Base-by-base conservation (phyloP, 2,888 invertebrate genomes). In the Synergus laeviventris region DNA sequence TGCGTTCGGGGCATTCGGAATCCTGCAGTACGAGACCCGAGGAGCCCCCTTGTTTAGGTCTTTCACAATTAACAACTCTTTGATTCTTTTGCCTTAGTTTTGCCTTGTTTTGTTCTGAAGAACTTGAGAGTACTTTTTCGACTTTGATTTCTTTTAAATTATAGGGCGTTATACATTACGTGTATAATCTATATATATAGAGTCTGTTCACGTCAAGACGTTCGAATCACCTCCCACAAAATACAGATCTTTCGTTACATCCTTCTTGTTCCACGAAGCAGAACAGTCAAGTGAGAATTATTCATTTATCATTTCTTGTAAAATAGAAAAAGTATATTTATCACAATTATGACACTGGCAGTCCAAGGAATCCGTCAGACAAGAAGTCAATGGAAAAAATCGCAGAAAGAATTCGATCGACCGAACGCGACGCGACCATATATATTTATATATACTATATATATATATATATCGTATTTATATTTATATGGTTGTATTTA, bases 401-500 rank as follows among this genome's bases (percentile, higher is more conserved):
- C 45, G 56, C 49, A 73, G 82, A 81, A 82, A 81, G 82, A 81
- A 79, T 81, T 86, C 85, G 86, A 86, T 82, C 86, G 86, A 82
- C 85, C 83, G 85, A 85, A 87, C 83, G 83, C 86, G 84, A 83
- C 82, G 84, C 84, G 86, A 87, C 86, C 87, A 88, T 87, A 88
- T 88, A 86, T 85, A 87, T 80, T 64, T 31, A 4, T 31, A 31
- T 31, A 31, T 31, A 77, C n/a, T 78, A 80, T 84, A 83, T 85
- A 81, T 87, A 86, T 86, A 81, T 86, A 81, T 85, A 85, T 85
- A 84, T 84, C 84, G 83, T 88, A 88, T 90, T 87, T 90, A 89
- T 89, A 90, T 89, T 87, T 87, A 87, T 90, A 88, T 90, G n/a
- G 80, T 84, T 84, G 83, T 88, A 88, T 90, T 87, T 90, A 89